A percentile compares a stretch with the other conserved stretches of the same genome.
Evolutionary conservation across 2,113 vertebrate species (phyloP).

Genomic region (Naja naja): DNA sequence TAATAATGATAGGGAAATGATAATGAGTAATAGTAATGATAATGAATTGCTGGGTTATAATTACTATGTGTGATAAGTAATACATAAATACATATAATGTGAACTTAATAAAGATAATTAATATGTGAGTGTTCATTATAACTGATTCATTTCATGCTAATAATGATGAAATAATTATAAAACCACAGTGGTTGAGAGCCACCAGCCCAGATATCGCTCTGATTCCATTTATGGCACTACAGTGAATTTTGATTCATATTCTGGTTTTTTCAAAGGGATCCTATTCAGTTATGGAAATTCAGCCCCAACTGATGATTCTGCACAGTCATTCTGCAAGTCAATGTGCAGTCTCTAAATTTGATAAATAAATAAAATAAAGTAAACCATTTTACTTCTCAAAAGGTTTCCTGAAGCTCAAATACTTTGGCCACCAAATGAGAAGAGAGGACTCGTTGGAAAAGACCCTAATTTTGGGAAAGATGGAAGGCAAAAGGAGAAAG

Average conservation of each 20-base stretch:
- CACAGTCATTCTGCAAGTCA: not conserved
- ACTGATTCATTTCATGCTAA: not conserved
- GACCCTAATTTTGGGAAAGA: not conserved
- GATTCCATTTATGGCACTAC: not conserved
- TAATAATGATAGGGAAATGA: not conserved
- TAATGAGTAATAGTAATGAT: not conserved
- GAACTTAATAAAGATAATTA: not conserved
- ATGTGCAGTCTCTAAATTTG: not conserved
- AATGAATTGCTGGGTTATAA: not conserved
- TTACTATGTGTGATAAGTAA: not conserved
- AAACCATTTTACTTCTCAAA: not conserved
- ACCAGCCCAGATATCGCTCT: not conserved
- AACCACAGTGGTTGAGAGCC: not conserved
- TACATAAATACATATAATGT: not conserved
- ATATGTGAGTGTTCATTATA: not conserved
- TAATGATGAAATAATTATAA: not conserved
- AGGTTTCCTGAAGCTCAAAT: not conserved
- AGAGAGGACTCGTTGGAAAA: not conserved
- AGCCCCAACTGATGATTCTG: not conserved
- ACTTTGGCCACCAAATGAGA: not conserved
- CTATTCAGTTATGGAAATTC: not conserved
- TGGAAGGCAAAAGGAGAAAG: not conserved
- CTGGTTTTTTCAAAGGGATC: not conserved
- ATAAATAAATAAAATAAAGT: not conserved
- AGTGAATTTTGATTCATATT: not conserved